Evolutionary conservation across 2,113 vertebrate genomes (phyloP).

Genomic region (Falco punctatus): DNA sequence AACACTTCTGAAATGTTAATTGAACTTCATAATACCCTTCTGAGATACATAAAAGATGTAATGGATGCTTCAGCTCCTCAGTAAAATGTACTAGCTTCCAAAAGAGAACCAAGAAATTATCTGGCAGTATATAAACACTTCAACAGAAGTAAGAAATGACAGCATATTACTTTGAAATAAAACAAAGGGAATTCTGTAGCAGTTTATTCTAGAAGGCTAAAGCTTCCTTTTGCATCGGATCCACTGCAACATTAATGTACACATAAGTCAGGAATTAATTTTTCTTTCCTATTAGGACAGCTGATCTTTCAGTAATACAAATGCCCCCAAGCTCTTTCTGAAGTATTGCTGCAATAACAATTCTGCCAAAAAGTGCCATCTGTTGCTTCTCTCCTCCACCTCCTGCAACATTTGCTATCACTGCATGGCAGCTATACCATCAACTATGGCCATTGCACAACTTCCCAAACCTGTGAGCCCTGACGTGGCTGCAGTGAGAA

Average conservation of each 20-base stretch:
- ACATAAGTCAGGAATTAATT: neutral
- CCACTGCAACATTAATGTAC: neutral
- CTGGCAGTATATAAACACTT: constrained; percentile 27
- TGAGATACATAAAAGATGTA: constrained; percentile 47
- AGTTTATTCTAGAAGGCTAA: constrained; percentile 7
- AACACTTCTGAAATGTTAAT: constrained; percentile 56
- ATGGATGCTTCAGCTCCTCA: neutral
- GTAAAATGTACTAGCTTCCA: constrained; percentile 16
- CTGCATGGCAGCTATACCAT: neutral
- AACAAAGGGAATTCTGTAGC: neutral
- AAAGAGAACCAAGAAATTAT: constrained; percentile 38
- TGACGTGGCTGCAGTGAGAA: neutral
- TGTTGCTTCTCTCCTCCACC: neutral
- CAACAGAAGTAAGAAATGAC: constrained; percentile 22
- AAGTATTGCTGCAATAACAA: neutral
- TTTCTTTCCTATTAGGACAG: neutral
- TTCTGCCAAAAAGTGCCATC: neutral
- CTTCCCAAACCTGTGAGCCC: neutral
- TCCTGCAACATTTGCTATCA: neutral
- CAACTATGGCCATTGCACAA: neutral
- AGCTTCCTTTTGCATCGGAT: neutral
- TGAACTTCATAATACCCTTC: constrained; percentile 16
- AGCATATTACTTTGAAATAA: neutral
- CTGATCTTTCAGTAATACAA: neutral
- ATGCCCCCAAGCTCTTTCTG: neutral